These are phyloP conservation scores for Anas platyrhynchos DNA, from an alignment of 2,113 vertebrate species.

Conservation along the genomic window DNA sequence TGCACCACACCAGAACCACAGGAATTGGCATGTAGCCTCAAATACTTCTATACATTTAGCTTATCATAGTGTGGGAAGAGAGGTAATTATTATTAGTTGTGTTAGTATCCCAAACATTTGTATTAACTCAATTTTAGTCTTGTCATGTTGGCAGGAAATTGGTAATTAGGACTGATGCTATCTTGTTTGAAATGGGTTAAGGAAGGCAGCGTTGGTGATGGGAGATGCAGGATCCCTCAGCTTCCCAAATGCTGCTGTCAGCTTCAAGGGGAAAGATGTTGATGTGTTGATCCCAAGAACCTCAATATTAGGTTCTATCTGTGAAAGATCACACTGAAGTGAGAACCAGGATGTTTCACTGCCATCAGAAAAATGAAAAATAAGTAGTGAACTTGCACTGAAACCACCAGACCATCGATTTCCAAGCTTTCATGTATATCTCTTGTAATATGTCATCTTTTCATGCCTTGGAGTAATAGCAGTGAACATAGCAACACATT, in stretches of 20 bases:
- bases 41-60: not conserved
- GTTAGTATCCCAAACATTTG: not conserved
- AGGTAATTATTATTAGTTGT: not conserved
- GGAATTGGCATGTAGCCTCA: not conserved
- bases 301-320: not conserved
- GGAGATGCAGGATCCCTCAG: no score
- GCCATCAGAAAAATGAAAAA: not conserved
- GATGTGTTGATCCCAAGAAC: not conserved
- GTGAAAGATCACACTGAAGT: accelerated
- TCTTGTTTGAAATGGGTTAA: not conserved
- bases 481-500: not conserved
- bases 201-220: not conserved
- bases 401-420: not conserved
- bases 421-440: not conserved
- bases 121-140: not conserved
- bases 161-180: no score
- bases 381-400: not conserved
- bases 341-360: not conserved
- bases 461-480: not conserved
- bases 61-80: not conserved
- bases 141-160: not conserved
- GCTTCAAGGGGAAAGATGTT: not conserved
- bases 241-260: not conserved
- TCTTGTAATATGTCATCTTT: not conserved
- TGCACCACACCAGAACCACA: not conserved